phyloP scores from a whole-genome alignment of 2,888 invertebrate genomes.

The Mythimna impura region DNA sequence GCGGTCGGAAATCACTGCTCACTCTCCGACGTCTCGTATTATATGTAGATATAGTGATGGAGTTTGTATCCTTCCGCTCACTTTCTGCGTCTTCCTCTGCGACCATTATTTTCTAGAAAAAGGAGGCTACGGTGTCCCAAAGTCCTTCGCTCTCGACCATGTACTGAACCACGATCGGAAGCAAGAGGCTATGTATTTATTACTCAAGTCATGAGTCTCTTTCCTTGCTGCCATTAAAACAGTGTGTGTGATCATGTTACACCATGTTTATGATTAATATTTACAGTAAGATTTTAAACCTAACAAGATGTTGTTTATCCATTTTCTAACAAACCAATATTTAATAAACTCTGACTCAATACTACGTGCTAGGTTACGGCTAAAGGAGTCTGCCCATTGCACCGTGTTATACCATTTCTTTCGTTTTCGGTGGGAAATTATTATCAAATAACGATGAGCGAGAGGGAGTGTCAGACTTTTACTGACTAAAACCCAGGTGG shows the following conservation, averaged over 20 bases:
- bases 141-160: not conserved
- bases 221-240: not conserved
- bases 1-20: not conserved
- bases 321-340: slow-evolving; percentile 17
- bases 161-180: not conserved
- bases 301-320: slow-evolving; percentile 12
- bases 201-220: not conserved
- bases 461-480: no score
- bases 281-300: slow-evolving; percentile 10
- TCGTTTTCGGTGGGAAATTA: no score
- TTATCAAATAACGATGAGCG: no score
- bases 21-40: not conserved
- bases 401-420: no score
- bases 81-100: not conserved
- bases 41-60: not conserved
- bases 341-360: slow-evolving; percentile 10
- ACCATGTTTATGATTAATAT: slow-evolving; percentile 14
- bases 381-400: not conserved
- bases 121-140: not conserved
- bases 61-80: not conserved
- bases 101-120: not conserved
- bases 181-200: not conserved
- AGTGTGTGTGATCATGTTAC: not conserved
- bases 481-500: no score
- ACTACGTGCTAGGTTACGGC: not conserved